phyloP scores from a whole-genome alignment of 2,888 invertebrate species.

The Sturmia bella region DNA sequence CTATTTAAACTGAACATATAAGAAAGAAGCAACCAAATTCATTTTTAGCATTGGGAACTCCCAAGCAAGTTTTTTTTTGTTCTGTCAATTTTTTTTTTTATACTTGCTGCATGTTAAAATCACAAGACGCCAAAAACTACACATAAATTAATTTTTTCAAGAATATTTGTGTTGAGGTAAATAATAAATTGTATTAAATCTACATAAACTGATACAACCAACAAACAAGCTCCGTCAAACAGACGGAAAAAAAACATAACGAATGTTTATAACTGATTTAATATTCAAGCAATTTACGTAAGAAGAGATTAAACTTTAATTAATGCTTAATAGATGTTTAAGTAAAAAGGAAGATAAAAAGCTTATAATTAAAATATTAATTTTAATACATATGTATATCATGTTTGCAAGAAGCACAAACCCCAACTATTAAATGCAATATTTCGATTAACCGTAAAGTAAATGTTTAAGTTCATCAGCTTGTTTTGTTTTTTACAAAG shows the following conservation, averaged over 20 bases:
- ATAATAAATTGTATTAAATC: conserved; percentile 43
- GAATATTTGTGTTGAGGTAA: background rate
- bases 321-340: conserved; percentile 19
- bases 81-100: background rate
- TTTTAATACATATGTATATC: conserved; percentile 55
- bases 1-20: background rate
- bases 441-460: background rate
- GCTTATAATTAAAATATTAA: conserved; percentile 41
- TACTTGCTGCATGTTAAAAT: conserved; percentile 42
- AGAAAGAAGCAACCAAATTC: conserved; percentile 17
- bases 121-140: conserved; percentile 27
- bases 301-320: conserved; percentile 32
- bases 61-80: conserved; percentile 6
- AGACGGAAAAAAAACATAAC: background rate
- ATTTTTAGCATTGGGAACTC: conserved; percentile 39
- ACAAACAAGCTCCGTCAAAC: conserved; percentile 16
- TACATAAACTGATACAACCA: conserved; percentile 23
- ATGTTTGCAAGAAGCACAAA: conserved; percentile 43
- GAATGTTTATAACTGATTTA: conserved; percentile 31
- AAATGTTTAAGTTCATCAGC: background rate
- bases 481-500: background rate
- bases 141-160: conserved; percentile 12
- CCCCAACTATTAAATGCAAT: conserved; percentile 10
- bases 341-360: background rate
- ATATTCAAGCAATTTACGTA: conserved; percentile 48